Conservation (phyloP, 2,888 invertebrate genomes). For the Nomada hirtipes region DNA sequence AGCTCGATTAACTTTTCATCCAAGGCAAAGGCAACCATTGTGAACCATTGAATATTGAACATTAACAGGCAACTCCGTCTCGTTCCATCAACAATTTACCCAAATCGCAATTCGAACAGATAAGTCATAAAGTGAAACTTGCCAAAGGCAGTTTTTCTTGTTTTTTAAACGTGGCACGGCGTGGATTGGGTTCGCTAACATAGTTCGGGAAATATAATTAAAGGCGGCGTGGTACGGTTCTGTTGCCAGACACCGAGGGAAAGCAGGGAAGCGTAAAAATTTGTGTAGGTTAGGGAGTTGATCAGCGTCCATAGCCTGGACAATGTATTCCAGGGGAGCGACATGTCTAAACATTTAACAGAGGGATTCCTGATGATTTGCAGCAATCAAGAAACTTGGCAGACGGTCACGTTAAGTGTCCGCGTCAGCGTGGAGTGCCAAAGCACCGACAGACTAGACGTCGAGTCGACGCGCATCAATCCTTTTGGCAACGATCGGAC, state of each 20-base stretch:
- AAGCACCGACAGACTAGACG: conserved; percentile 50
- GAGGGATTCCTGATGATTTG: conserved; percentile 40
- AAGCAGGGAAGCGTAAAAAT: too few species aligned
- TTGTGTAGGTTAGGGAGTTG: too few species aligned
- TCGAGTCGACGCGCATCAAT: conserved; percentile 39
- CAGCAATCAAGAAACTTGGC: conserved; percentile 54
- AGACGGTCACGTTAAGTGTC: conserved; percentile 32
- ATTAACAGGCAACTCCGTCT: not conserved
- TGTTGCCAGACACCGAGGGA: too few species aligned
- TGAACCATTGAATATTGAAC: not conserved
- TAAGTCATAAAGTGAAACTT: too few species aligned
- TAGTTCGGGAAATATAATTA: too few species aligned
- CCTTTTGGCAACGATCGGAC: conserved; percentile 36
- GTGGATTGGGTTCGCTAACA: too few species aligned
- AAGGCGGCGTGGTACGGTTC: too few species aligned
- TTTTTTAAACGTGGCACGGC: too few species aligned
- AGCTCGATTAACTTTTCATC: conserved; percentile 31
- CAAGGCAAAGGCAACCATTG: not conserved
- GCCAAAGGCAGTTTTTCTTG: too few species aligned
- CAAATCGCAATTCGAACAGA: too few species aligned
- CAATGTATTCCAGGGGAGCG: conserved; percentile 1
- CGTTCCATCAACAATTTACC: too few species aligned
- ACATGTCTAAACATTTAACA: conserved; percentile 32
- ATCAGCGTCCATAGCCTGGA: not conserved
- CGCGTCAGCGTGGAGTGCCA: conserved; percentile 38